Evolutionary conservation across 2,797 vertebrate species (phyloP).

Genomic region (Chelonia mydas): DNA sequence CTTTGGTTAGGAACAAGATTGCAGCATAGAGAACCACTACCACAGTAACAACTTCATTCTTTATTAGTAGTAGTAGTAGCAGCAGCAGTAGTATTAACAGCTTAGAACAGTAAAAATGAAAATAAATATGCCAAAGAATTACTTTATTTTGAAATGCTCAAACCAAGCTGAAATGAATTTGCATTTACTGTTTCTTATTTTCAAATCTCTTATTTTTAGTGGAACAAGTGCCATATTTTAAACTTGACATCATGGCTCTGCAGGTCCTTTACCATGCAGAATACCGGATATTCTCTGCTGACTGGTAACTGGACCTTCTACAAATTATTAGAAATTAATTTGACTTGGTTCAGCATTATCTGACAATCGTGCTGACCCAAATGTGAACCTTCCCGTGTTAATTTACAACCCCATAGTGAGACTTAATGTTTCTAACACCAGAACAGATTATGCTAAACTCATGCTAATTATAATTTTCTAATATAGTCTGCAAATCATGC

Average conservation of each 20-base stretch:
- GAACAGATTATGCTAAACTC: slow-evolving; percentile 72
- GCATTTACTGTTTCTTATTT: slow-evolving; percentile 41
- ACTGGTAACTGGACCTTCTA: slow-evolving; percentile 41
- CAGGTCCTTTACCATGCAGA: slow-evolving; percentile 41
- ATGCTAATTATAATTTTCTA: slow-evolving; percentile 74
- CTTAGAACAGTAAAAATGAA: slow-evolving; percentile 45
- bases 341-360: slow-evolving; percentile 74
- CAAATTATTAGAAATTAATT: slow-evolving; percentile 73
- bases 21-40: not conserved
- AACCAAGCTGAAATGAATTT: not conserved
- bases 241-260: slow-evolving; percentile 57
- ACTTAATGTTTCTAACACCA: slow-evolving; percentile 62
- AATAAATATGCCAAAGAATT: slow-evolving; percentile 52
- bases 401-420: slow-evolving; percentile 64
- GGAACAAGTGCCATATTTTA: slow-evolving; percentile 47
- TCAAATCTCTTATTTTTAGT: slow-evolving; percentile 35
- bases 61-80: too few species aligned
- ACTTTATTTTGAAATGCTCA: slow-evolving; percentile 31
- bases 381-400: slow-evolving; percentile 63
- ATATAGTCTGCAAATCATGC: slow-evolving; percentile 72
- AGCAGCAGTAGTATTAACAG: not conserved
- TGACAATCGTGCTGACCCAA: slow-evolving; percentile 66
- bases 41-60: not conserved
- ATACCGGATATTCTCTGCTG: slow-evolving; percentile 46
- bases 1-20: not conserved